Base-by-base conservation (phyloP, 2,797 vertebrate species). In the Ammospiza maritima region DNA sequence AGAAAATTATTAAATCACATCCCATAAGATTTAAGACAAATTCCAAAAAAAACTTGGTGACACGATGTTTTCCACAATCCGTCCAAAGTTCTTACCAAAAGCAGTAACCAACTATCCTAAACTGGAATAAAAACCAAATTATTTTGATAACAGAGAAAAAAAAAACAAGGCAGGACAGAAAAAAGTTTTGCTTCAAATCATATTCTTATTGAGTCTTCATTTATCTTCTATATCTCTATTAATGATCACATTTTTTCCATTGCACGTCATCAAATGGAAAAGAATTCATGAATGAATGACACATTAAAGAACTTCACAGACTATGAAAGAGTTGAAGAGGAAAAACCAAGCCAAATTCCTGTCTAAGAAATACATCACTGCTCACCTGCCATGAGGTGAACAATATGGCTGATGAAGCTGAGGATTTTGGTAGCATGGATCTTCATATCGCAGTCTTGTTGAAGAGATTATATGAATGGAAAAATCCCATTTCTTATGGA, bases 91-190 rank as follows among this genome's bases (percentile, higher is more conserved):
- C 61, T 74, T 61, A 71, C 4, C 32, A 64, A 88, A 92, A 78
- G 23, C 14, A 54, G 13, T n/a, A 85, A 18, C 36, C 3, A 6
- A 20, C 9, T 51, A n/a, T 32, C 32, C 18, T 42, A 45, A 88
- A 84, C 9, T 53, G 16, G 45, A 80, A 80, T 3, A 70, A 80
- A 89, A 79, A 8, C 3, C 18, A 54, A 72, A 44, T 61, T 36
- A n/a, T 56, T 40, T 54, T 21, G 4, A 62, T 51, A 74, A 60
- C 1, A 2, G 22, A 76, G 21, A 6, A 51, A 27, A 62, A 72
- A 72, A 44, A 53, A 16, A 0, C 2, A 60, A 3, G 0, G 1
- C 3, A 77, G 1, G 6, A 32, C 5, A 82, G 8, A 11, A 78
- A 36, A 81, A 67, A 44, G 20, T 11, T 30, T 71, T 66, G 6